Base-by-base conservation (phyloP, 1,140 invertebrate species). In the Heliconius himera region DNA sequence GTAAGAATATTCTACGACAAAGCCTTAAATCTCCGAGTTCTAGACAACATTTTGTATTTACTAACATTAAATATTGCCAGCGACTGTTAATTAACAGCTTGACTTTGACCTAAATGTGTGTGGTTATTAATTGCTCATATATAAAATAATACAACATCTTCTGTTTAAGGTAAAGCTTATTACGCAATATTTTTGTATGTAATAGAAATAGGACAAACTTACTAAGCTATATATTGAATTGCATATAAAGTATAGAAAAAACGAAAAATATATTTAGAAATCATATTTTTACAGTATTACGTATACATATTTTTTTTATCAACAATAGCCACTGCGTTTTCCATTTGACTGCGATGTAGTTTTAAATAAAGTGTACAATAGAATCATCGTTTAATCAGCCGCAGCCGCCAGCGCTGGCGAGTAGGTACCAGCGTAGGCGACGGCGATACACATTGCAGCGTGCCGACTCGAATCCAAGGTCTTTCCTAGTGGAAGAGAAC, bases 401-500 rank as follows among this genome's bases (percentile, higher is more conserved):
- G 78, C 83, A 84, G 84, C 82, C 84, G 84, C 86, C 87, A 85
- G 79, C 84, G 82, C n/a, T 56, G 8, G 83, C 87, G 88, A 92
- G 91, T 91, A 90, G 85, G 91, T 89, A 93, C 90, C 88, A 84
- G 89, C 89, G 92, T 94, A 93, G 93, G 93, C 91, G 91, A 92
- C 90, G 87, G 88, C 89, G 90, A 91, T 92, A 91, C 88, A 91
- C 91, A 93, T 91, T 94, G 92, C 93, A 93, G 91, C 91, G 90
- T 90, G 92, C 89, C 89, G 91, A 89, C 94, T 94, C 89, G 90
- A 88, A 92, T 90, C 94, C 94, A 95, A 95, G 94, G 94, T 94
- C 94, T 95, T 95, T 95, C 94, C 94, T 95, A 91, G 93, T 95
- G 93, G 93, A 95, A 95, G 94, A 95, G 94, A 95, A 94, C 93